Conservation (phyloP, 2,888 invertebrate species). For the Hypena proboscidalis region DNA sequence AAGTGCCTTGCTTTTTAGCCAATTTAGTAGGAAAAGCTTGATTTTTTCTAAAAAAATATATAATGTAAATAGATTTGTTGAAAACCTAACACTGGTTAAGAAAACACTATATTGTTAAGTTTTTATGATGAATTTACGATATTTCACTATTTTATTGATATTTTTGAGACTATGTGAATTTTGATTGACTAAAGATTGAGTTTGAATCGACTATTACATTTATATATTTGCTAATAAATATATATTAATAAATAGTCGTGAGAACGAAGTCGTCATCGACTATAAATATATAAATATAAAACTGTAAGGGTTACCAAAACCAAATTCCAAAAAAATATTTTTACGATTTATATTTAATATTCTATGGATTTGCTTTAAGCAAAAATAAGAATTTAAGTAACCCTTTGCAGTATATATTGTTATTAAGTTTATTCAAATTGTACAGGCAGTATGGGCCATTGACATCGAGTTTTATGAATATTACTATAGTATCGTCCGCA, state of each 20-base stretch:
- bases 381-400: conserved; percentile 7
- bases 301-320: conserved; percentile 20
- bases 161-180: conserved; percentile 31
- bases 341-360: not conserved
- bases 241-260: conserved; percentile 3
- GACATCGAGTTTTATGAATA: too few relatives aligned
- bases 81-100: conserved; percentile 69
- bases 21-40: conserved; percentile 46
- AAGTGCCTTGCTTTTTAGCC: conserved; percentile 67
- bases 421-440: too few relatives aligned
- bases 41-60: conserved; percentile 34
- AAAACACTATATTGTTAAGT: conserved; percentile 65
- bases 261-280: conserved; percentile 24
- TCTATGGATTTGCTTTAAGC: not conserved
- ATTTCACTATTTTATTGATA: conserved; percentile 38
- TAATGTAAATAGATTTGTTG: conserved; percentile 52
- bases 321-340: not conserved
- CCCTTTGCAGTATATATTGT: conserved; percentile 13
- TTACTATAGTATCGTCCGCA: too few relatives aligned
- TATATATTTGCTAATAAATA: conserved; percentile 4
- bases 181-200: conserved; percentile 11
- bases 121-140: conserved; percentile 67
- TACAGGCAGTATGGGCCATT: too few relatives aligned
- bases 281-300: conserved; percentile 13
- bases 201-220: conserved; percentile 12